Percentiles rank a stretch among this genome's conserved stretches.
Conservation (phyloP, 2,797 vertebrate genomes). For the Eulemur coronatus region DNA sequence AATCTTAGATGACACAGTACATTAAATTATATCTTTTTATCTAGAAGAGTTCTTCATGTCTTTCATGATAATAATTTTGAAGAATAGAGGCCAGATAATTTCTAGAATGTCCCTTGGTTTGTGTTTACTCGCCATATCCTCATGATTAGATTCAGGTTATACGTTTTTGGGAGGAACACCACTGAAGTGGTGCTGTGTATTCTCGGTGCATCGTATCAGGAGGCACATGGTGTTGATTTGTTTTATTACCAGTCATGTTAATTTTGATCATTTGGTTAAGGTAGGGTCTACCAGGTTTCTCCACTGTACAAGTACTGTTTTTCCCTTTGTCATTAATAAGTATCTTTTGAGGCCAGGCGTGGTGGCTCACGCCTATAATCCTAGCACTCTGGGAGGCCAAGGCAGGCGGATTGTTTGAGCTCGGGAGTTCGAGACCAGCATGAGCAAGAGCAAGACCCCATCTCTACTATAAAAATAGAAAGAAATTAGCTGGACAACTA, state of each 20-base stretch:
- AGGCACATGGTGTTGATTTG: neutral
- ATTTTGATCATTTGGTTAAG: neutral
- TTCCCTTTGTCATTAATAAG: slow-evolving; percentile 4
- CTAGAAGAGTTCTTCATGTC: neutral
- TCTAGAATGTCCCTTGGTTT: neutral
- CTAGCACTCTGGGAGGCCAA: too few relatives aligned
- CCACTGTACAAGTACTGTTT: neutral
- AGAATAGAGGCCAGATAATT: neutral
- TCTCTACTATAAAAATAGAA: too few relatives aligned
- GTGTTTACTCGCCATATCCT: neutral
- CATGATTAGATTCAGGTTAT: neutral
- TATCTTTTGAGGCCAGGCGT: neutral
- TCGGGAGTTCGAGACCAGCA: too few relatives aligned
- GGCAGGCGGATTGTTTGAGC: too few relatives aligned
- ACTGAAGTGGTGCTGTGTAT: neutral
- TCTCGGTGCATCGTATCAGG: neutral
- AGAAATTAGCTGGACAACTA: too few relatives aligned
- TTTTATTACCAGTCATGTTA: neutral
- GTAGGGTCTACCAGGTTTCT: neutral
- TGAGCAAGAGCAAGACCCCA: too few relatives aligned
- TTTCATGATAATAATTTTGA: neutral
- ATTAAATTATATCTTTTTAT: neutral
- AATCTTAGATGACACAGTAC: neutral
- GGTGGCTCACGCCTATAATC: too few relatives aligned
- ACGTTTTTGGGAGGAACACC: neutral